Evolutionary conservation across 2,888 invertebrate genomes (phyloP).

Genomic region (Matsumyia berberina): DNA sequence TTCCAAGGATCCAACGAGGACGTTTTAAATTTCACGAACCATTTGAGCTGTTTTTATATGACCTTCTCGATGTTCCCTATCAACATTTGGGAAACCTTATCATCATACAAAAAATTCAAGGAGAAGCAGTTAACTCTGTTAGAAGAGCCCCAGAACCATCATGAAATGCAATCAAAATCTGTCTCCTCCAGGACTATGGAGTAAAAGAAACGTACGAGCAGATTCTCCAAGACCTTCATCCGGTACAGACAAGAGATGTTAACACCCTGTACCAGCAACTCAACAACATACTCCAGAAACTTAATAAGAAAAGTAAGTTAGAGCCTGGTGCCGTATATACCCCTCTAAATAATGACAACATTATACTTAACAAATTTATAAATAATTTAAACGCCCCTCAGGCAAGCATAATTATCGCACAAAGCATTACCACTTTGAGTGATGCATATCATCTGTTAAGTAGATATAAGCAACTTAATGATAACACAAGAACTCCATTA

Average conservation of each 20-base stretch:
- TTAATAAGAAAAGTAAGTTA: too few species aligned
- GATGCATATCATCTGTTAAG: too few species aligned
- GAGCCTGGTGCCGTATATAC: too few species aligned
- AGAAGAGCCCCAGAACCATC: conserved; percentile 3
- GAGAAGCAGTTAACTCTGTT: neutral
- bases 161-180: neutral
- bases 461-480: too few species aligned
- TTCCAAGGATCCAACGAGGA: conserved; percentile 2
- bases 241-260: neutral
- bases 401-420: too few species aligned
- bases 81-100: neutral
- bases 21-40: conserved; percentile 1
- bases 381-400: too few species aligned
- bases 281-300: too few species aligned
- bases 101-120: neutral
- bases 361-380: too few species aligned
- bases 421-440: too few species aligned
- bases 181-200: conserved; percentile 8
- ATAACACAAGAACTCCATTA: too few species aligned
- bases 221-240: conserved; percentile 16
- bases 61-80: too few species aligned
- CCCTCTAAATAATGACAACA: too few species aligned
- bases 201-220: conserved; percentile 11
- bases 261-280: conserved; percentile 7
- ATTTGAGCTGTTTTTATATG: conserved; percentile 3